Evolutionary conservation across 2,797 vertebrate species (phyloP).

Genomic region (Hirundo rustica): DNA sequence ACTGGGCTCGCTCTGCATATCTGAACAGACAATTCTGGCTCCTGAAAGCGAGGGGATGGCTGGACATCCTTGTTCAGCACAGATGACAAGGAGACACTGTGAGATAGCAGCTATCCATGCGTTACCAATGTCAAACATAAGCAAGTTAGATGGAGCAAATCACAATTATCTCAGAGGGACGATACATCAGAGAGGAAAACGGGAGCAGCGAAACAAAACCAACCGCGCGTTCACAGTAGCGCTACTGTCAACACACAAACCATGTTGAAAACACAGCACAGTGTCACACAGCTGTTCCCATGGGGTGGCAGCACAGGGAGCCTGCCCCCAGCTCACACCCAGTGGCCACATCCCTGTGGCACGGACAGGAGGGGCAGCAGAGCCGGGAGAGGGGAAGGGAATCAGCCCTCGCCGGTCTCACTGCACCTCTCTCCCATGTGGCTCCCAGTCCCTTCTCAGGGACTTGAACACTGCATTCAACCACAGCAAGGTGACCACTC

Average conservation of each 20-base stretch:
- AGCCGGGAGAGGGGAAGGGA: fast-evolving
- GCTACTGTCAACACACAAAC: not conserved
- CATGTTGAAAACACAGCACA: not conserved
- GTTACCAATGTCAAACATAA: not conserved
- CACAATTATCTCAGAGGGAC: not conserved
- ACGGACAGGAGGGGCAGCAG: not conserved
- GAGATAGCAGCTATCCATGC: not conserved
- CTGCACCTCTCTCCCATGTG: not conserved
- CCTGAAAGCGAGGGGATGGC: not conserved
- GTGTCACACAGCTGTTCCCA: not conserved
- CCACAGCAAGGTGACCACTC: not conserved
- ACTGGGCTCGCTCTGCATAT: not conserved
- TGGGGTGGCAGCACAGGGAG: fast-evolving
- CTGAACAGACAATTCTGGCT: not conserved
- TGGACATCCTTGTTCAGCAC: not conserved
- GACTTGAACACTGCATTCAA: not conserved
- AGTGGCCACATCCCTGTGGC: not conserved
- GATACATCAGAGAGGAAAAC: not conserved
- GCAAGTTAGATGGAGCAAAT: not conserved
- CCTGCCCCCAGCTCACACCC: not conserved
- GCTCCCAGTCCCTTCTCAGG: not conserved
- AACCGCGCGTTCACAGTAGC: not conserved
- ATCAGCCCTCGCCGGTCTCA: not conserved
- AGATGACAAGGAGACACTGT: not conserved
- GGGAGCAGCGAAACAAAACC: not conserved